Evolutionary conservation across 2,113 vertebrate species (phyloP), one percentile per base, ranked within the genome.

Genomic region (Poecilia latipinna): DNA sequence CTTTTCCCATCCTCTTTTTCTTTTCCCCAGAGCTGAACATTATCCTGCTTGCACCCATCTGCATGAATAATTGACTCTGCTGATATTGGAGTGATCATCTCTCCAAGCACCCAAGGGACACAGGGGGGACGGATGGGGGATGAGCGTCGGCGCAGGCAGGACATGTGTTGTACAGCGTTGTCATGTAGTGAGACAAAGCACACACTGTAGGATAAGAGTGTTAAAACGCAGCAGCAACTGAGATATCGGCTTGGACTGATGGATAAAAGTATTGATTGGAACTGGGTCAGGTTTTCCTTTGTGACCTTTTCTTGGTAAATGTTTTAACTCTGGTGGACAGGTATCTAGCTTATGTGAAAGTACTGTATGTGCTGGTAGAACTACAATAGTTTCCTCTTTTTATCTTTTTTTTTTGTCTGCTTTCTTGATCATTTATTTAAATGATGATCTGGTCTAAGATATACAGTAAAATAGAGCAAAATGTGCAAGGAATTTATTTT

Each of bases 61-160:
- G 1, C 32, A 84, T 91, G 84, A 90, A 89, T 89, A 86, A 90
- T 88, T 88, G 80, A 89, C 86, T 75, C 42, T 2, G 63, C 48
- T 82, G 80, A 83, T 81, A 83, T 32, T n/a, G 82, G 64, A 82
- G 68, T 75, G 78, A 70, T 74, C 62, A 71, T 80, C 51, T 74
- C 67, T 71, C 54, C 54, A 17, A 60, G 65, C 82, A 54, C 81
- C 84, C 68, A 17, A 2, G 82, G 82, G 88, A 86, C 11, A 22
- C 29, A 31, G 76, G 72, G 72, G 71, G 86, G 79, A 60, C 11
- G 10, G 35, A 17, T 77, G 82, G 74, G 48, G 79, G 73, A 31
- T 77, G 84, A 76, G 81, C 80, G 78, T 66, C 57, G 39, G 65
- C 8, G 80, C 70, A 65, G 77, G 75, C 57, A 5, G 70, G 77